Percentiles rank a stretch among this genome's conserved stretches.
These are phyloP conservation scores for Dynastes grantii DNA, from an alignment of 2,888 invertebrate genomes.

Conservation along the genomic window DNA sequence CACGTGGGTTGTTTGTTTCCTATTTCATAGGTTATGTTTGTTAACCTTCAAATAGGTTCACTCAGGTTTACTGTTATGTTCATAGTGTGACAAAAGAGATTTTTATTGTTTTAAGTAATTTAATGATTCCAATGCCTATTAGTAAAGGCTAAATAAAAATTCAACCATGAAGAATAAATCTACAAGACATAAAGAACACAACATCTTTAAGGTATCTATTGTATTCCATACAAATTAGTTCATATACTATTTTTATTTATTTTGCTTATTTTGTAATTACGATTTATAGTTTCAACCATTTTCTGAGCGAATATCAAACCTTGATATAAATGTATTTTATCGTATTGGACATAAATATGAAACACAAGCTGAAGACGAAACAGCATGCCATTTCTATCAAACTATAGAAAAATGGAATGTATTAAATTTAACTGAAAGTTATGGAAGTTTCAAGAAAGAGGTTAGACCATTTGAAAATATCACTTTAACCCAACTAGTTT, in stretches of 20 bases:
- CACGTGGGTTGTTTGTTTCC: no score
- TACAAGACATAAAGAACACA: slow-evolving; percentile 81
- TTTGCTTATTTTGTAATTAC: slow-evolving; percentile 42
- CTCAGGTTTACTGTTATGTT: no score
- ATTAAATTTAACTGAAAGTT: slow-evolving; percentile 89
- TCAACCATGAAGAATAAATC: slow-evolving; percentile 80
- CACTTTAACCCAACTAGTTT: slow-evolving; percentile 88
- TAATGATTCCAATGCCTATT: no score
- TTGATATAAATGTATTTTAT: slow-evolving; percentile 91
- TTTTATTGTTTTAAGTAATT: no score
- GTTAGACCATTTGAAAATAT: slow-evolving; percentile 78
- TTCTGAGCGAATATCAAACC: slow-evolving; percentile 87
- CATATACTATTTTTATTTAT: background rate
- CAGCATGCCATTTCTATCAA: slow-evolving; percentile 86
- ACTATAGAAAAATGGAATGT: slow-evolving; percentile 91
- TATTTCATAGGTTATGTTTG: no score
- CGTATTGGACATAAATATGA: slow-evolving; percentile 86
- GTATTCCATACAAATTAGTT: slow-evolving; percentile 49
- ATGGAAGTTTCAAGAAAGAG: slow-evolving; percentile 83
- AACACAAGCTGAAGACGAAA: slow-evolving; percentile 75
- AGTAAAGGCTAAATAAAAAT: background rate
- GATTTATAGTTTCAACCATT: slow-evolving; percentile 87
- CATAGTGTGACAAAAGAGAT: no score
- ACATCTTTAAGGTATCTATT: slow-evolving; percentile 82
- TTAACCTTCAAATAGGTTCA: no score